phyloP scores from a whole-genome alignment of 2,888 invertebrate species.

The Trichogramma evanescens region DNA sequence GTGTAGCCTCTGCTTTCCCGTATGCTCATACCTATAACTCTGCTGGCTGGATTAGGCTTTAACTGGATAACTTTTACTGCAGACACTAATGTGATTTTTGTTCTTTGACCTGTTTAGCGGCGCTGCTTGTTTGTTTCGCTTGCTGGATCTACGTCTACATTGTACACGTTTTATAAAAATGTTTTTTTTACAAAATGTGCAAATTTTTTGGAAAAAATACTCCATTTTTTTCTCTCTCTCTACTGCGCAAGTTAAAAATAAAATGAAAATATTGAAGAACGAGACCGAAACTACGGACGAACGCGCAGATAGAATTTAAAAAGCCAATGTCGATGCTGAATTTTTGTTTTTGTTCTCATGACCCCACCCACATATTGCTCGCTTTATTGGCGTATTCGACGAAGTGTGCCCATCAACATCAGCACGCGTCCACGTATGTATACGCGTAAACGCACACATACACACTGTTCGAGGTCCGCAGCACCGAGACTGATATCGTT shows the following conservation, averaged over 20 bases:
- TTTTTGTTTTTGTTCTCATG: slow-evolving; percentile 24
- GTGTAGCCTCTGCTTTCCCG: neutral
- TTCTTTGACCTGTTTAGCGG: too few relatives aligned
- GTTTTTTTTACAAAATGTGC: too few relatives aligned
- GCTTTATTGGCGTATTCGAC: slow-evolving; percentile 39
- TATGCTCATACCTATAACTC: neutral
- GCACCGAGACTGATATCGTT: too few relatives aligned
- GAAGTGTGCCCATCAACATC: slow-evolving; percentile 40
- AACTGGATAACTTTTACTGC: slow-evolving; percentile 1
- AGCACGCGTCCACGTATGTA: slow-evolving; percentile 25
- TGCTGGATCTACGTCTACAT: too few relatives aligned
- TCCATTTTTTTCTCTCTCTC: too few relatives aligned
- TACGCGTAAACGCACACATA: slow-evolving; percentile 26
- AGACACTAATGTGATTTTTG: too few relatives aligned
- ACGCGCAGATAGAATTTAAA: neutral
- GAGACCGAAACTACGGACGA: neutral
- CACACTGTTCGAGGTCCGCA: slow-evolving; percentile 1
- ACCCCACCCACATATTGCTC: slow-evolving; percentile 4
- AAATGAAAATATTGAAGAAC: too few relatives aligned
- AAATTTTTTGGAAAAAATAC: too few relatives aligned
- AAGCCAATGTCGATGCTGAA: slow-evolving; percentile 20
- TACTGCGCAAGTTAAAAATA: too few relatives aligned
- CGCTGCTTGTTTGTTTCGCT: too few relatives aligned
- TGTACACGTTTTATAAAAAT: too few relatives aligned
- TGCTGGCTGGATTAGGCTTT: neutral